Percentiles rank a stretch among this genome's conserved stretches.
Evolutionary conservation across 1,140 invertebrate species (phyloP).

Genomic region (Papilio helenus): DNA sequence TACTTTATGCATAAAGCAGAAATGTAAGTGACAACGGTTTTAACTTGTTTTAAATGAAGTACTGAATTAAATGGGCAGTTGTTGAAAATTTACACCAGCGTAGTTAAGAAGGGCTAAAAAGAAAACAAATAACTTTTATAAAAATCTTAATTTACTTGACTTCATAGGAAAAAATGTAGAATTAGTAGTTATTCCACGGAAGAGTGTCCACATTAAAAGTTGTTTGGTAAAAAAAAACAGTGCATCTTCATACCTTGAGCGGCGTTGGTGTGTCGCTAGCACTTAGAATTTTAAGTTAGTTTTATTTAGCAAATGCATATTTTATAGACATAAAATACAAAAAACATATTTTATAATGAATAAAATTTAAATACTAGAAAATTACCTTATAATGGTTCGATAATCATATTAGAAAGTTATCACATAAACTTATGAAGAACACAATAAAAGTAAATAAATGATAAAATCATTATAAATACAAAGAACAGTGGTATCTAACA

Average conservation of each 20-base stretch:
- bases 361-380: slow-evolving; percentile 10
- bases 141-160: no score
- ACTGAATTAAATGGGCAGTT: no score
- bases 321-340: slow-evolving; percentile 13
- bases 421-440: not conserved
- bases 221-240: slow-evolving; percentile 41
- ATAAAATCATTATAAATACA: not conserved
- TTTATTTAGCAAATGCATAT: slow-evolving; percentile 34
- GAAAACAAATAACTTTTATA: no score
- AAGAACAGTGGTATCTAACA: not conserved
- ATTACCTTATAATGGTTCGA: not conserved
- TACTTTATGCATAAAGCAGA: no score
- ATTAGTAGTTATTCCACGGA: not conserved
- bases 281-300: slow-evolving; percentile 48
- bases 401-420: not conserved
- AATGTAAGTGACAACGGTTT: no score
- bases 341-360: slow-evolving; percentile 4
- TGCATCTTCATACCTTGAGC: slow-evolving; percentile 47
- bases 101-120: no score
- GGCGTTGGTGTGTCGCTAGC: slow-evolving; percentile 46
- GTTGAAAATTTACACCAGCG: no score
- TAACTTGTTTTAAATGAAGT: no score
- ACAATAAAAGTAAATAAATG: not conserved
- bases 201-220: slow-evolving; percentile 13
- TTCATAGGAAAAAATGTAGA: not conserved